These are phyloP conservation scores for Phalacrocorax aristotelis DNA, from an alignment of 2,113 vertebrate species.

Conservation along the genomic window DNA sequence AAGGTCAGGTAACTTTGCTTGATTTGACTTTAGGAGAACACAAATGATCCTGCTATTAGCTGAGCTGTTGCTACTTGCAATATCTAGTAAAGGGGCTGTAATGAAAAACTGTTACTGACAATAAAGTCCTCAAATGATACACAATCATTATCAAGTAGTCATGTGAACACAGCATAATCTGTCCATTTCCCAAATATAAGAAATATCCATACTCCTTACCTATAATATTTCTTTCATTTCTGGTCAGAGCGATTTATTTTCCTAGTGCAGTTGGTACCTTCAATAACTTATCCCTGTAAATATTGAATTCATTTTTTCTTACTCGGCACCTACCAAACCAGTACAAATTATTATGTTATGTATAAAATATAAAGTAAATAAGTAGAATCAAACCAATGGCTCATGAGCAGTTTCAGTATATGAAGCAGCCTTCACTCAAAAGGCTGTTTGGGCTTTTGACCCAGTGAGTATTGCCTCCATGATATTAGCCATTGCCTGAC, in stretches of 20 bases:
- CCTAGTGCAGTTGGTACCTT: background rate
- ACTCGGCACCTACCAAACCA: background rate
- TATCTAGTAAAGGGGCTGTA: background rate
- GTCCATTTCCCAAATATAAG: background rate
- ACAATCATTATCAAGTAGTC: background rate
- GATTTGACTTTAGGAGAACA: background rate
- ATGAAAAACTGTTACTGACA: background rate
- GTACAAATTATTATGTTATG: fast-evolving
- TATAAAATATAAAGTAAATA: background rate
- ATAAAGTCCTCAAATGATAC: background rate
- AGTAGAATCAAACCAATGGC: background rate
- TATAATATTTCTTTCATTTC: background rate
- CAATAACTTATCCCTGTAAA: background rate
- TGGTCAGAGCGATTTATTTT: background rate
- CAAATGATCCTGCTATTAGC: background rate
- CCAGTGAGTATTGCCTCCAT: background rate
- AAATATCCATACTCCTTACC: background rate
- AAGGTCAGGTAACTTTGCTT: background rate
- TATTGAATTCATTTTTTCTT: background rate
- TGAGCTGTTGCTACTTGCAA: background rate
- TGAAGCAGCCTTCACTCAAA: background rate
- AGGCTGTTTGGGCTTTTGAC: background rate
- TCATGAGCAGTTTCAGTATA: background rate
- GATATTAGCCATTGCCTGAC: background rate
- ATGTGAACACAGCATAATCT: background rate